Percentiles rank a stretch among this genome's conserved stretches.
These are phyloP conservation scores for Artibeus lituratus DNA, from an alignment of 2,797 vertebrate genomes.

Conservation along the genomic window DNA sequence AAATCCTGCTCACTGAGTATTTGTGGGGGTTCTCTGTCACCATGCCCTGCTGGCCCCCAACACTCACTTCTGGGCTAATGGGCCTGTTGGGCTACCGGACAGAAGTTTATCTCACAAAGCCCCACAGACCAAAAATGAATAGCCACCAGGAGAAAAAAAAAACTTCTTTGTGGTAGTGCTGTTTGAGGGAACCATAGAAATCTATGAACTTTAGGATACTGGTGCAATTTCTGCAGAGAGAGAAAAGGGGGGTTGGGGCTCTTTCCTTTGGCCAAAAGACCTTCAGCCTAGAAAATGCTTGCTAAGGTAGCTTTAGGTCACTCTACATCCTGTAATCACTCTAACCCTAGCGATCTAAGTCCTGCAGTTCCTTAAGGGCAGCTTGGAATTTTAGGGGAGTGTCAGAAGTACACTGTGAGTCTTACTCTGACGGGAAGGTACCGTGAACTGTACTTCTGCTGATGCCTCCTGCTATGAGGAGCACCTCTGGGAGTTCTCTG, in stretches of 20 bases:
- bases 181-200: neutral
- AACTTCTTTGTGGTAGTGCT: neutral
- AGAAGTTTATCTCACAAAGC: neutral
- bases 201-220: neutral
- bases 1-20: neutral
- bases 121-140: neutral
- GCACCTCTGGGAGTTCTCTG: neutral
- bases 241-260: neutral
- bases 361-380: neutral
- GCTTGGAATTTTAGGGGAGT: neutral
- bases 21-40: neutral
- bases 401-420: neutral
- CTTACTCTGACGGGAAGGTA: neutral
- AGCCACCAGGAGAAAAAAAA: neutral
- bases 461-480: neutral
- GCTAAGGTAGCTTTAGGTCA: neutral
- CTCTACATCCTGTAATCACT: neutral
- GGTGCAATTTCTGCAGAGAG: neutral
- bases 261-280: neutral
- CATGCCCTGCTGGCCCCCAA: neutral
- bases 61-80: neutral
- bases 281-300: neutral
- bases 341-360: neutral
- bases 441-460: neutral
- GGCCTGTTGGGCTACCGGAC: neutral